phyloP scores from a whole-genome alignment of 2,113 vertebrate species.

The Psittacus erithacus region DNA sequence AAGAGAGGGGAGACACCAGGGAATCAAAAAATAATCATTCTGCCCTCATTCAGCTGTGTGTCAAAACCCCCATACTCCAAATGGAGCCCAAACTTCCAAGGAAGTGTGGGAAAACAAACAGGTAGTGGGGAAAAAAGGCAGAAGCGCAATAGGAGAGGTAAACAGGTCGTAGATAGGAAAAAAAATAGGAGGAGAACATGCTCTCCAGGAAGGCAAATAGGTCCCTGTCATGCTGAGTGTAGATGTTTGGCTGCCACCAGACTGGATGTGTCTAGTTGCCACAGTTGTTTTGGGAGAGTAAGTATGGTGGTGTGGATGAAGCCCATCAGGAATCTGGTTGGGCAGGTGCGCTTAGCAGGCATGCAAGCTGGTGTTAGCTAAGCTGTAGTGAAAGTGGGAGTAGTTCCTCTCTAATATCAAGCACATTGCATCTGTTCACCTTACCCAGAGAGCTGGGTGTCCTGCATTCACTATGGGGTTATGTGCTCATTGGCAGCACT shows the following conservation, averaged over 20 bases:
- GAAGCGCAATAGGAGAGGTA: not conserved
- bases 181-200: not conserved
- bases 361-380: not conserved
- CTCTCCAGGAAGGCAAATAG: not conserved
- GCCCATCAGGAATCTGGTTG: not conserved
- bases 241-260: not conserved
- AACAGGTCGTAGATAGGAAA: not conserved
- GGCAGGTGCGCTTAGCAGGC: not conserved
- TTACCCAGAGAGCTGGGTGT: not conserved
- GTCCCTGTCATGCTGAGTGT: not conserved
- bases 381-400: not conserved
- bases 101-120: not conserved
- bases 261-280: accelerated
- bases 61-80: not conserved
- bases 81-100: not conserved
- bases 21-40: not conserved
- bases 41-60: not conserved
- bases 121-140: no score
- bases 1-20: not conserved
- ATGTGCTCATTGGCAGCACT: accelerated
- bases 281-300: not conserved
- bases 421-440: not conserved
- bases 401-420: not conserved
- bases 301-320: not conserved
- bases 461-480: not conserved